phyloP scores from a whole-genome alignment of 2,888 invertebrate genomes.

The Cephus pygmeus region DNA sequence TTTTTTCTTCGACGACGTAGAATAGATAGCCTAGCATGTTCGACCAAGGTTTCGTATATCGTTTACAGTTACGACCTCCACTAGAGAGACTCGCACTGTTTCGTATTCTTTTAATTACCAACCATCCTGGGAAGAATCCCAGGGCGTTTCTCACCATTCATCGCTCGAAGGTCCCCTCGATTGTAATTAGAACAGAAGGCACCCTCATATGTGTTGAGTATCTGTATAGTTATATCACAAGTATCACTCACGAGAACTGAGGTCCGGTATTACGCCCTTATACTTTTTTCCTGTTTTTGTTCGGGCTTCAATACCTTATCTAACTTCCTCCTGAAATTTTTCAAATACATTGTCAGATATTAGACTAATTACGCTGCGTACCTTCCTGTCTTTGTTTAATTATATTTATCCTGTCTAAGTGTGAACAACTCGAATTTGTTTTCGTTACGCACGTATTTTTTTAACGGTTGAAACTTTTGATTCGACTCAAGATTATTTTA shows the following conservation, averaged over 20 bases:
- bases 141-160: constrained; percentile 43
- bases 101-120: constrained; percentile 15
- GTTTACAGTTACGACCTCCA: background rate
- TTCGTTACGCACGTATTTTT: too few relatives aligned
- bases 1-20: background rate
- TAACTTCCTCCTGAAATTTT: background rate
- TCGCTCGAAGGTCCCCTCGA: constrained; percentile 5
- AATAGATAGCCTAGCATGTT: background rate
- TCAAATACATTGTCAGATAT: background rate
- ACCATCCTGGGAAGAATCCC: constrained; percentile 45
- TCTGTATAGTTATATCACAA: background rate
- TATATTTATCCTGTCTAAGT: too few relatives aligned
- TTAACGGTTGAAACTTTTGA: too few relatives aligned
- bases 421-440: too few relatives aligned
- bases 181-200: constrained; percentile 10
- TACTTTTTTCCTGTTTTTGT: background rate
- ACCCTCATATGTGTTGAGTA: background rate
- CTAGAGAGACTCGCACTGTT: background rate
- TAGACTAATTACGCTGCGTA: background rate
- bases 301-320: background rate
- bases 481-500: too few relatives aligned
- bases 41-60: background rate
- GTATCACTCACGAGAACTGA: background rate
- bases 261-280: background rate
- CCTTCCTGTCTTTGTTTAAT: too few relatives aligned